A percentile compares a stretch with the other conserved stretches of the same genome.
Evolutionary conservation across 2,888 invertebrate genomes (phyloP).

Genomic region (Camponotus fellah): DNA sequence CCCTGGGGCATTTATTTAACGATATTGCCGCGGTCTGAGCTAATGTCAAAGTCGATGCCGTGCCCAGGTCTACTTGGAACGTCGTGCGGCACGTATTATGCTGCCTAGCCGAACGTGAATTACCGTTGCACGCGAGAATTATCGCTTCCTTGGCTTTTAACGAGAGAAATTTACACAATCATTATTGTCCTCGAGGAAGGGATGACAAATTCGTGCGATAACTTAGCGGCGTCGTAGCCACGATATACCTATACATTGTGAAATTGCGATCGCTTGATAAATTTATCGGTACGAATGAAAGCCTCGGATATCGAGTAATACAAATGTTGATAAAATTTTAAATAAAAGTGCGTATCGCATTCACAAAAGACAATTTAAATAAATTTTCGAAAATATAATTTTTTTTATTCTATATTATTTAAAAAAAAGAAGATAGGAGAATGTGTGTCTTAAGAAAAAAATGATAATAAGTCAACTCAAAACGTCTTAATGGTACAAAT

Average conservation of each 20-base stretch:
- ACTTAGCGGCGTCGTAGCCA: constrained; percentile 20
- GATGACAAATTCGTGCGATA: constrained; percentile 52
- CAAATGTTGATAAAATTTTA: constrained; percentile 10
- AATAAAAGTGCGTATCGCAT: neutral
- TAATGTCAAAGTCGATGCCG: constrained; percentile 57
- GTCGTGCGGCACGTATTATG: constrained; percentile 53
- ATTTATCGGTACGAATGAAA: constrained; percentile 19
- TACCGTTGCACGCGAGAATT: constrained; percentile 57
- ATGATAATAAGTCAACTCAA: neutral
- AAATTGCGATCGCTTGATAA: constrained; percentile 34
- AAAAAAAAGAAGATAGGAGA: neutral
- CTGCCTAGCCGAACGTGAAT: constrained; percentile 58
- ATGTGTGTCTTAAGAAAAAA: neutral
- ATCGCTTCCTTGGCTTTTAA: constrained; percentile 60
- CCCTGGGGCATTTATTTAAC: constrained; percentile 57
- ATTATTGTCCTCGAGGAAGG: constrained; percentile 53
- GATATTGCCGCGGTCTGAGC: constrained; percentile 54
- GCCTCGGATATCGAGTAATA: neutral
- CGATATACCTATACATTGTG: constrained; percentile 13
- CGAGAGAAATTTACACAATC: constrained; percentile 66
- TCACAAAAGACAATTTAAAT: neutral
- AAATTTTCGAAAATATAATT: neutral
- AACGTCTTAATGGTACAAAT: neutral
- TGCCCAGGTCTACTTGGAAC: constrained; percentile 41
- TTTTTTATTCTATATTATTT: too few species aligned